Conservation (phyloP, 2,113 vertebrate species). For the Nematolebias whitei region DNA sequence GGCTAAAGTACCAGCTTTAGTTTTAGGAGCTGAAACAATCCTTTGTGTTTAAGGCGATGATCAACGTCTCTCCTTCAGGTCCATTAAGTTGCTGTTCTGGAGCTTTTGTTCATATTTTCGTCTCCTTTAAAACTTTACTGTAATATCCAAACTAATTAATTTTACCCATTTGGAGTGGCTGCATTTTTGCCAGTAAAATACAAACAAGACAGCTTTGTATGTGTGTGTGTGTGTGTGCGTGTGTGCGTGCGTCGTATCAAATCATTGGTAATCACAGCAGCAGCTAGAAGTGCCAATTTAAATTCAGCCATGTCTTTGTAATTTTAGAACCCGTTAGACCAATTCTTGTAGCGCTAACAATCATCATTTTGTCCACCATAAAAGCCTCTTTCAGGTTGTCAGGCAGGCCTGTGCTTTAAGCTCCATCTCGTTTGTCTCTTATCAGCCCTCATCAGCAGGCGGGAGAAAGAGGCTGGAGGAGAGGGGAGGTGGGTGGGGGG, state of each 20-base stretch:
- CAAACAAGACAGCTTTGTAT: background rate
- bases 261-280: background rate
- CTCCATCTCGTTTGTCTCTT: constrained; percentile 62
- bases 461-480: constrained; percentile 38
- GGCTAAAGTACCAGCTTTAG: too few relatives aligned
- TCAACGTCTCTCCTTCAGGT: too few relatives aligned
- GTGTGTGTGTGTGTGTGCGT: background rate
- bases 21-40: too few relatives aligned
- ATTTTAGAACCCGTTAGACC: constrained; percentile 16
- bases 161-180: too few relatives aligned
- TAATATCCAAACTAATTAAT: too few relatives aligned
- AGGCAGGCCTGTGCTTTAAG: constrained; percentile 53
- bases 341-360: constrained; percentile 33
- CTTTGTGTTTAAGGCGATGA: too few relatives aligned
- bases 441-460: constrained; percentile 65
- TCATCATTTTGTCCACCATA: constrained; percentile 47
- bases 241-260: background rate
- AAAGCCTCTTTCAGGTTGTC: constrained; percentile 47
- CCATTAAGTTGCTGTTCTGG: too few relatives aligned
- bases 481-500: background rate
- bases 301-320: constrained; percentile 35
- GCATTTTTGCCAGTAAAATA: background rate
- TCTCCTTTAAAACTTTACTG: too few relatives aligned
- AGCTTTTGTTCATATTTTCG: too few relatives aligned
- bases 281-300: constrained; percentile 33